Base-by-base conservation (phyloP, 2,113 vertebrate species). In the Centropus bengalensis region DNA sequence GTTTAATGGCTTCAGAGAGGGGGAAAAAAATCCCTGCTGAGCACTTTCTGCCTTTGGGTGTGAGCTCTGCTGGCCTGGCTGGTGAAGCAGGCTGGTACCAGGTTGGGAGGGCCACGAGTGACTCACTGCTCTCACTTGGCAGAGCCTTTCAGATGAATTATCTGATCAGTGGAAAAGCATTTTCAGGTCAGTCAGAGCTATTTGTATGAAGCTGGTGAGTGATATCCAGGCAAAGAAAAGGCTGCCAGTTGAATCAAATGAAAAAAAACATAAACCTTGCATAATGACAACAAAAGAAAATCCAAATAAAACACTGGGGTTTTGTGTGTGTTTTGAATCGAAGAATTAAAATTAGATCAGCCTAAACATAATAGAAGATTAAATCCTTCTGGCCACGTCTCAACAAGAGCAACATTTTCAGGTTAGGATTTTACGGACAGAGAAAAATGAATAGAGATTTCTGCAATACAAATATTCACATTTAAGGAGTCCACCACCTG, bases 41-140 rank as follows among this genome's bases (percentile, higher is more conserved):
- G n/a, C 56, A 16, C 12, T 66, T 10, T 22, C 40, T 74, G 62
- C 9, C 47, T 45, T 18, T 28, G 27, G 16, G 13, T 47, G 15
- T 49, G 47, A 86, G 59, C 30, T 84, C 33, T 77, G 51, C 54
- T 76, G 59, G 49, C 63, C 40, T 77, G 63, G 26, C 55, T 83
- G 68, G 51, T 52, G 68, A n/a, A 69, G 64, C 71, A 24, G 71
- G 54, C 49, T 86, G 63, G 17, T 52, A 12, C 33, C 49, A 19
- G 52, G 47, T 84, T 78, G 56, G 47, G 14, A 44, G 76, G 52
- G 33, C 33, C 16, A 2, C 1, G 40, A 68, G 40, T 86, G 89
- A 90, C 58, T 95, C 93, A 85, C 56, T n/a, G 79, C 82, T 85
- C 66, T 88, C 86, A 59, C 76, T 83, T 73, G 91, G 76, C 76